Conservation (phyloP, 2,113 vertebrate genomes). For the Myotis yumanensis region DNA sequence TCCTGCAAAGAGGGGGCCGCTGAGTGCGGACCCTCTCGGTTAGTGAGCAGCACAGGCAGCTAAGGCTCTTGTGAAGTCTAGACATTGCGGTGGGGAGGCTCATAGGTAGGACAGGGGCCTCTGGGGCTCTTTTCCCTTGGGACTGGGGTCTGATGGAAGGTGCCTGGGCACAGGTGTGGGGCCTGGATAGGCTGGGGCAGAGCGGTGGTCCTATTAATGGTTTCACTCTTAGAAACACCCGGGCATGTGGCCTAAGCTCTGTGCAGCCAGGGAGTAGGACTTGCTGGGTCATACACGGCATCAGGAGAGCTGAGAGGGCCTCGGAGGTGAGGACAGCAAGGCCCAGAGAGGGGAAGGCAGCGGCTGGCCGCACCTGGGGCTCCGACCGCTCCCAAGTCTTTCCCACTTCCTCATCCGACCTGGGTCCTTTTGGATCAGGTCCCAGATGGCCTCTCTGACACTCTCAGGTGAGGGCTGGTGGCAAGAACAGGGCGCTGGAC, state of each 20-base stretch:
- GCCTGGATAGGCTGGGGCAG: neutral
- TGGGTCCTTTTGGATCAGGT: neutral
- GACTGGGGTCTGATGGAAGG: neutral
- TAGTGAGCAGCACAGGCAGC: neutral
- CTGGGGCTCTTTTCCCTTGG: neutral
- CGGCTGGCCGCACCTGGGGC: neutral
- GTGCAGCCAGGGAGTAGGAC: neutral
- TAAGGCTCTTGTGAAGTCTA: neutral
- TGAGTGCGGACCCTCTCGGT: neutral
- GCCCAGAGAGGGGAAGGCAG: neutral
- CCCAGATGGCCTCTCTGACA: neutral
- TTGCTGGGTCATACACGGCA: neutral
- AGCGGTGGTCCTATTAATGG: neutral
- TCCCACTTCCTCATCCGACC: neutral
- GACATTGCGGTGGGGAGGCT: neutral
- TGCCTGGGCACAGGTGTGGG: neutral
- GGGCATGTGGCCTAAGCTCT: neutral
- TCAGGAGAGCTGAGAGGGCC: neutral
- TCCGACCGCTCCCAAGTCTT: neutral
- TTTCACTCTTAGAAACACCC: neutral
- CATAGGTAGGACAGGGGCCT: neutral
- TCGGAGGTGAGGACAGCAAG: neutral
- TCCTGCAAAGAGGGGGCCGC: neutral
- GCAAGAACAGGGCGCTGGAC: neutral
- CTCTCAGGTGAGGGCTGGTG: neutral